Evolutionary conservation across 2,888 invertebrate genomes (phyloP), one percentile per base, ranked within the genome.

Genomic region (Notodonta dromedarius): DNA sequence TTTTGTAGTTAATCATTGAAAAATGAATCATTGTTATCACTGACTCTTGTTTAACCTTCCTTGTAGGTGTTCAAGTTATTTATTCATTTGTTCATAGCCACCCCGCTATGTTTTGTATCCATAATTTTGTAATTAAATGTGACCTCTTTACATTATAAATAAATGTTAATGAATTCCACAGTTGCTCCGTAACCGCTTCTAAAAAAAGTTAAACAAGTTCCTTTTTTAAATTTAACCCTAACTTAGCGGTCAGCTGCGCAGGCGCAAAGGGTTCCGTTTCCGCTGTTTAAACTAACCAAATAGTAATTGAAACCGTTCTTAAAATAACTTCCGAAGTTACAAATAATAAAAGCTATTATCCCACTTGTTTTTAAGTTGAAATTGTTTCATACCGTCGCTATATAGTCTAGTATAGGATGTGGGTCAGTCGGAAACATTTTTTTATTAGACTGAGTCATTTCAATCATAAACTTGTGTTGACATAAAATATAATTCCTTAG

Each of bases 201-300:
- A 2, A 3, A 32, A 71, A 58, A 48, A 60, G 44, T 53, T 58
- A 57, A 68, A 65, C 63, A 48, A 68, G 69, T 74, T 77, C 72
- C 74, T 77, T 24, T 78, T 77, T 78, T 76, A 72, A 75, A 71
- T 65, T 42, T 71, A 70, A 72, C 77, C 81, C 77, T 68, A 74
- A 50, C 66, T 65, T 56, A 62, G 59, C 64, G 74, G 80, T 79
- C 82, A 82, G 79, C 80, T 82, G 79, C 77, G 68, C 70, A 52
- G 58, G 62, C 70, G 74, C 67, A 74, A 74, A 74, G 74, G 74
- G 71, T 70, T 71, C 51, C 63, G 60, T 71, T 76, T 75, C 70
- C 74, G 72, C 64, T 72, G 67, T 73, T 66, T 61, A 73, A 66
- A 66, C 63, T 63, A 67, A 71, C 76, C 61, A 63, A 67, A 71